Evolutionary conservation across 2,113 vertebrate species (phyloP), one percentile per base, ranked within the genome.

Genomic region (Nesogale talazaci): DNA sequence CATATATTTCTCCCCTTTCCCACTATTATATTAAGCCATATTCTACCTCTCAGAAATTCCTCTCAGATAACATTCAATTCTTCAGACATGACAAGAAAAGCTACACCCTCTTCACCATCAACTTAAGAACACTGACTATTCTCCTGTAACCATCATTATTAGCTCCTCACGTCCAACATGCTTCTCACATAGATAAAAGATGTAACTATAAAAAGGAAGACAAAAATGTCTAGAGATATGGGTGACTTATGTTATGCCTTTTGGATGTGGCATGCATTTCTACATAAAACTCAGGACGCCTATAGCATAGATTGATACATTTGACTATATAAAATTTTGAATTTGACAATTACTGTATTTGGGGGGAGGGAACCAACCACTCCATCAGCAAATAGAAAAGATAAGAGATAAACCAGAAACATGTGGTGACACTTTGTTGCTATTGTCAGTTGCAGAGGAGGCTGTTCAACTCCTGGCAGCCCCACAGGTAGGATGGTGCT

Each of bases 341-440:
- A 86, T 67, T 34, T 74, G 31, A 2, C 31, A 57, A 83, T 89
- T 80, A 38, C 27, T 87, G 19, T 31, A 52, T 70, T 81, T 12
- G 25, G 77, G 40, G 63, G 88, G 76, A 52, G 10, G 27, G n/a
- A n/a, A 67, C 12, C 7, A 63, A 65, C 25, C 25, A 29, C 27
- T 69, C 8, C 63, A 46, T n/a, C 56, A 36, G 42, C n/a, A 81
- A 80, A 67, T 75, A 80, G 56, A 56, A 34, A 88, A 83, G 2
- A 77, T 81, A 72, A 85, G 82, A 86, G 3, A 85, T 76, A 72
- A 85, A 36, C 23, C 81, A 16, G 25, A 81, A 72, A 81, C 91
- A 23, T 29, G 40, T 17, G 79, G 29, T 46, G 46, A 79, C 25
- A 77, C 17, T 46, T 34, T 70, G n/a, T 70, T 70, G 69, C 34